Percentiles rank a stretch among this genome's conserved stretches.
Evolutionary conservation across 2,113 vertebrate genomes (phyloP).

Genomic region (Clarias gariepinus): DNA sequence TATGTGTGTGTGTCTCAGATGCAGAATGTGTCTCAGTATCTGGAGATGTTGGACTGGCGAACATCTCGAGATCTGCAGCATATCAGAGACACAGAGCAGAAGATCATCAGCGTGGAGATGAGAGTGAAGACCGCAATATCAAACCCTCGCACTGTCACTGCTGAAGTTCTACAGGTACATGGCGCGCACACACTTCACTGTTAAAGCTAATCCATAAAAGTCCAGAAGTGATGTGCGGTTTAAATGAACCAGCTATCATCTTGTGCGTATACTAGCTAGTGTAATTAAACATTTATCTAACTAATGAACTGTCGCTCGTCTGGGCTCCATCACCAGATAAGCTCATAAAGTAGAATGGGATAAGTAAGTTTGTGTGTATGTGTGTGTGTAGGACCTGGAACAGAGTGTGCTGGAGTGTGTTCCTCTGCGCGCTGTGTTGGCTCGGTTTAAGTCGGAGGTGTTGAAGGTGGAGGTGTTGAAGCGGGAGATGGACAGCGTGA

Average conservation of each 20-base stretch:
- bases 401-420: conserved; percentile 91
- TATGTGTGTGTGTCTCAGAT: conserved; percentile 72
- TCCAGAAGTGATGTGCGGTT: neutral
- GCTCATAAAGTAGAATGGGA: neutral
- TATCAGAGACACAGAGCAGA: conserved; percentile 89
- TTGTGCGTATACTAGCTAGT: neutral
- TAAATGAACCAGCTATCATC: neutral
- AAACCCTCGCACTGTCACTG: conserved; percentile 75
- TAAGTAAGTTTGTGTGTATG: neutral
- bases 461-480: conserved; percentile 84
- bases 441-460: conserved; percentile 88
- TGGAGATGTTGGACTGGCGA: conserved; percentile 90
- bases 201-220: too few species aligned
- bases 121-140: conserved; percentile 86
- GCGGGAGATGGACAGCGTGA: conserved; percentile 85
- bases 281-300: neutral
- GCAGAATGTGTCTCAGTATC: conserved; percentile 93
- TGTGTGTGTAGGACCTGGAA: conserved; percentile 81
- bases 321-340: neutral
- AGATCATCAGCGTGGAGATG: conserved; percentile 87
- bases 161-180: conserved; percentile 85
- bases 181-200: conserved; percentile 5
- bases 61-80: conserved; percentile 95
- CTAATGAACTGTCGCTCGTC: neutral
- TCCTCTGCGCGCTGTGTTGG: conserved; percentile 85